Evolutionary conservation across 1,140 invertebrate species (phyloP), one percentile per base, ranked within the genome.

Genomic region (Drosophila seguyi): DNA sequence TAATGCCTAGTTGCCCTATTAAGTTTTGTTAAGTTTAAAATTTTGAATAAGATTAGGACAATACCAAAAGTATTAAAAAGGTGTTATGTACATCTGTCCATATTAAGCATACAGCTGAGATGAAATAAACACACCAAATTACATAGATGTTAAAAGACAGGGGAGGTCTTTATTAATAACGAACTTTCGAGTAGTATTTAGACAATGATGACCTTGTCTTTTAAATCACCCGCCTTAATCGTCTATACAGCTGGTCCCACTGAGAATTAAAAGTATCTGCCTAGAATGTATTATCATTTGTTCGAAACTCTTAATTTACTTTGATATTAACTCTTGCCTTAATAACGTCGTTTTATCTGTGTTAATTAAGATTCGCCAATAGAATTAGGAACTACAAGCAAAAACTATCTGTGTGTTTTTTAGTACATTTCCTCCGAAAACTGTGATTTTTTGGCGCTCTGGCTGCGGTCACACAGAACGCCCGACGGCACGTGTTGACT

Each of bases 401-500:
- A 14, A 10, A 14, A 38, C 0, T 20, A 0, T 13, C 2, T 14
- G 0, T 14, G 27, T 13, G n/a, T 44, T 60, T 63, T 63, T 31
- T 41, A 39, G 55, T 22, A n/a, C 55, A 1, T 60, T 60, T 22
- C 2, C 5, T 1, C 3, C 3, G 0, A 16, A 41, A 27, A 20
- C 6, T 3, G 10, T 6, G 27, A 67, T 53, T 53, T 66, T 52
- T 68, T 38, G 39, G 39, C 65, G 72, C 72, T 62, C 50, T 69
- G 47, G 27, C 29, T 18, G 31, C 47, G 66, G 66, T 36, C 66
- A 69, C 66, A 67, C 62, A 69, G 58, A 61, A 69, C 66, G 76
- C 72, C 25, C 53, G 53, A 81, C 68, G 83, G 83, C 83, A 86
- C 83, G 83, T 86, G 83, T 86, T 81, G 83, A 74, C 63, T 67